These are phyloP conservation scores for Hydrolagus affinis DNA, from an alignment of 2,113 vertebrate genomes.

Conservation along the genomic window DNA sequence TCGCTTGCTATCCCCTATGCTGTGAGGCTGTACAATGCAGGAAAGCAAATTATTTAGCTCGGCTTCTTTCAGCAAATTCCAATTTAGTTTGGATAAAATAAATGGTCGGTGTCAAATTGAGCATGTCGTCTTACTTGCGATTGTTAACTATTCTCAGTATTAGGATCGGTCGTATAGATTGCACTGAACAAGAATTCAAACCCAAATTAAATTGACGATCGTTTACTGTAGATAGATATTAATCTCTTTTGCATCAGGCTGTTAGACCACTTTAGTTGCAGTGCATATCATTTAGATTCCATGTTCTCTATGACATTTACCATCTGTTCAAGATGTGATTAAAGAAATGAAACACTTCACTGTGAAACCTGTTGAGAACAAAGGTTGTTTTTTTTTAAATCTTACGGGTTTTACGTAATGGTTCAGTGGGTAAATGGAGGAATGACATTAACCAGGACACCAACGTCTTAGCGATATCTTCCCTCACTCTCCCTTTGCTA, in stretches of 20 bases:
- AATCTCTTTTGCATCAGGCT: background rate
- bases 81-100: too few relatives aligned
- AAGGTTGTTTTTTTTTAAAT: background rate
- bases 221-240: background rate
- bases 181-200: background rate
- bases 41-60: too few relatives aligned
- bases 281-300: background rate
- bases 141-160: background rate
- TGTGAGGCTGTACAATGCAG: too few relatives aligned
- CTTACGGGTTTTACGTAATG: too few relatives aligned
- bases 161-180: background rate
- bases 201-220: constrained; percentile 9
- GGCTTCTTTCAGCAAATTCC: too few relatives aligned
- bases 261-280: background rate
- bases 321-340: background rate
- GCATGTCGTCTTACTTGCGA: background rate
- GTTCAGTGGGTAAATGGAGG: too few relatives aligned
- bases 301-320: constrained; percentile 17
- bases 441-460: too few relatives aligned
- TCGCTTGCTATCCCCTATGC: too few relatives aligned
- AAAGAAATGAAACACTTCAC: background rate
- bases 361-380: background rate
- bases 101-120: background rate
- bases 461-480: too few relatives aligned
- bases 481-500: too few relatives aligned